Evolutionary conservation across 1,140 invertebrate species (phyloP).

Genomic region (Phenacoccus solenopsis): DNA sequence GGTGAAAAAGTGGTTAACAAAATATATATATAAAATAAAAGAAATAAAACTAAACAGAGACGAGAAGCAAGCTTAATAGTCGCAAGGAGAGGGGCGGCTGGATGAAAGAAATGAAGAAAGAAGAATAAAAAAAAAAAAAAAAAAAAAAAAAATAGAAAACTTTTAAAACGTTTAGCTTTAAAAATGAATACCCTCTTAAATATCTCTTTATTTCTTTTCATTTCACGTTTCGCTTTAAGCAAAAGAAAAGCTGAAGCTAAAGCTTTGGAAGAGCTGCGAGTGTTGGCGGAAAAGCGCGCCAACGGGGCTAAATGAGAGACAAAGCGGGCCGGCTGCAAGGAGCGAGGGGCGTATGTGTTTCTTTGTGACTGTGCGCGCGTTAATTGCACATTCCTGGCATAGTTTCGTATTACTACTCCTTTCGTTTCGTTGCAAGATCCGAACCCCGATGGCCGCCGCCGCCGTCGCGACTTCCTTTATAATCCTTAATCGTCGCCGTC

Average conservation of each 20-base stretch:
- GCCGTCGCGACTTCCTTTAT: conserved; percentile 18
- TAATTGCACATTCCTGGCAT: conserved; percentile 31
- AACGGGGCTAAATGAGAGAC: conserved; percentile 13
- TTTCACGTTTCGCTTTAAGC: conserved; percentile 5
- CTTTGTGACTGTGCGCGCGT: conserved; percentile 22
- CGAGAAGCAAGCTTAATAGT: too few relatives aligned
- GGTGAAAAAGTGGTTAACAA: too few relatives aligned
- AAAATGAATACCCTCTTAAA: conserved; percentile 17
- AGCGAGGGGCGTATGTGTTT: conserved; percentile 8
- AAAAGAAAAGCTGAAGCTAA: background rate
- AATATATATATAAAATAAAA: too few relatives aligned
- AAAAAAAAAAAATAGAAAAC: background rate
- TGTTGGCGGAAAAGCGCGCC: conserved; percentile 14
- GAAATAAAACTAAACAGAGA: too few relatives aligned
- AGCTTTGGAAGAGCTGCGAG: background rate
- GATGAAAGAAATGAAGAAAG: background rate
- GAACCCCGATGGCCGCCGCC: background rate
- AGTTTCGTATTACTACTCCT: conserved; percentile 24
- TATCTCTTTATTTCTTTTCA: conserved; percentile 13
- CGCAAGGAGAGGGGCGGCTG: background rate
- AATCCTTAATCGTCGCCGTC: conserved; percentile 10
- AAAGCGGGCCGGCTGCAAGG: conserved; percentile 19
- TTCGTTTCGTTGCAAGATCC: conserved; percentile 21
- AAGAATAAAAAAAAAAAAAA: background rate
- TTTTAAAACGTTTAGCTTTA: conserved; percentile 13